Base-by-base conservation (phyloP, 2,797 vertebrate species). In the Girardinus metallicus region DNA sequence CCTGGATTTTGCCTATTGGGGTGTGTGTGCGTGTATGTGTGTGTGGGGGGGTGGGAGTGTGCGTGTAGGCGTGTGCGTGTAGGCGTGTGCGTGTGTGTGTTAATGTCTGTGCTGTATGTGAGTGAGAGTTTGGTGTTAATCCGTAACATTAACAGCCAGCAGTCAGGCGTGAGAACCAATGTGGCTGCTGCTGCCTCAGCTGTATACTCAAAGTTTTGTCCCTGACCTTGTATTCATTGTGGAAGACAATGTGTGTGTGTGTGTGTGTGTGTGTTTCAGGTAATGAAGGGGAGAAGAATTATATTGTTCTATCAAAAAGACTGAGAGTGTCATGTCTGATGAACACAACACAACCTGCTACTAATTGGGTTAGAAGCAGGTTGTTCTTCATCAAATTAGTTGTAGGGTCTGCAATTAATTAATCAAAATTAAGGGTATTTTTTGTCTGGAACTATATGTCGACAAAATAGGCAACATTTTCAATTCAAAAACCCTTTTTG, bases 101-200 rank as follows among this genome's bases (percentile, higher is more conserved):
- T 53, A 39, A 16, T 72, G 76, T 78, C 77, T 79, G 72, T 41
- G 51, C n/a, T 72, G 44, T 62, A 55, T 79, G 83, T 85, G 81
- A 77, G 82, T 77, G 46, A 77, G 86, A 83, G 88, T 85, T 76
- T 77, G 81, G 88, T 85, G 87, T 82, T 95, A 95, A 95, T 95
- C 94, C 87, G 26, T 80, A 83, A 90, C 92, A 92, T 95, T 95
- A 95, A 92, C 86, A 80, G 84, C 87, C 87, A 89, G 89, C 89
- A 94, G 91, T 91, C 93, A 95, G 88, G 91, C 93, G 92, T 95
- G 94, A 91, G 94, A 88, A 91, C 91, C 87, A 84, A 84, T 78
- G 73, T 80, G 80, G 83, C 90, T 93, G 87, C 84, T 95, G 94
- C 93, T 95, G 92, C 91, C 93, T 96, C 94, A 95, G 94, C 94